These are phyloP conservation scores for Mustelus asterias DNA, from an alignment of 2,113 vertebrate genomes.

Conservation along the genomic window DNA sequence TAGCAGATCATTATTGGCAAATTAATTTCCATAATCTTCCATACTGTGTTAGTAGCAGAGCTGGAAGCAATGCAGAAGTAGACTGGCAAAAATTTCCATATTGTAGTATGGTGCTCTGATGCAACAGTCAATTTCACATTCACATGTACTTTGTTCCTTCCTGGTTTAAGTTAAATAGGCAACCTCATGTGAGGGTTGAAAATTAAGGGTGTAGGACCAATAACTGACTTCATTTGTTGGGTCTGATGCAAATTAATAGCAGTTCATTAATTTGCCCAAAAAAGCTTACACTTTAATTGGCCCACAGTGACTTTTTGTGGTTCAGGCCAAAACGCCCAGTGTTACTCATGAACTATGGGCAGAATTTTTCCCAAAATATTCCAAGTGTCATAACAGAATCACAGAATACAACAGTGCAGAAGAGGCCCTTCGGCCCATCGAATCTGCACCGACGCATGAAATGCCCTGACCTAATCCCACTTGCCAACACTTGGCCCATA, in stretches of 20 bases:
- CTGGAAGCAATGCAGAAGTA: background rate
- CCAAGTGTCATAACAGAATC: no score
- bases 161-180: background rate
- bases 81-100: background rate
- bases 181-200: background rate
- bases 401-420: no score
- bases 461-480: no score
- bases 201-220: background rate
- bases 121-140: background rate
- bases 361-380: no score
- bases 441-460: no score
- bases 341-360: background rate
- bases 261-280: background rate
- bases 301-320: background rate
- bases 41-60: constrained; percentile 44
- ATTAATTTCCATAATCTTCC: constrained; percentile 65
- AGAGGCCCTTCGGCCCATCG: no score
- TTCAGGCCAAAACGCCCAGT: background rate
- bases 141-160: background rate
- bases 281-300: background rate
- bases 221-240: background rate
- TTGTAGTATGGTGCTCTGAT: background rate
- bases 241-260: background rate
- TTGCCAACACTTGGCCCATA: no score
- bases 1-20: constrained; percentile 58